These are phyloP conservation scores for Electrona antarctica DNA, from an alignment of 2,113 vertebrate genomes.

Conservation along the genomic window DNA sequence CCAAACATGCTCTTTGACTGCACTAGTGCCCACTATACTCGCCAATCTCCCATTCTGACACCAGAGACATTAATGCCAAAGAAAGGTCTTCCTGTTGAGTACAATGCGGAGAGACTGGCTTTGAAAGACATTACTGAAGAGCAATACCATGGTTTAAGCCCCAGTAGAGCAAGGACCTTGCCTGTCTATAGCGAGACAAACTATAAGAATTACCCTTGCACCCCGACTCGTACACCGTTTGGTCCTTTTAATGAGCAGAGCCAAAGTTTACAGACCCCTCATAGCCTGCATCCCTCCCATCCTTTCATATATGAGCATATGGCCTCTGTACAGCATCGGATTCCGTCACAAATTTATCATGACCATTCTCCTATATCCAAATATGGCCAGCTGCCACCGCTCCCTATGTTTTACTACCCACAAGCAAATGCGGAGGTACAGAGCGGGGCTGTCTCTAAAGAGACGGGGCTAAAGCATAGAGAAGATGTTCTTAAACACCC, in stretches of 20 bases:
- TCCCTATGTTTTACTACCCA: constrained; percentile 76
- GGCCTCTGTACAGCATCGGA: constrained; percentile 60
- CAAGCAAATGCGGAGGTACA: constrained; percentile 74
- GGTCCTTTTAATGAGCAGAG: constrained; percentile 69
- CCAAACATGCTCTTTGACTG: constrained; percentile 66
- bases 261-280: constrained; percentile 65
- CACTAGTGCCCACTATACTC: constrained; percentile 48
- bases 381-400: constrained; percentile 75
- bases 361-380: constrained; percentile 66
- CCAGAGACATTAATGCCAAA: constrained; percentile 52
- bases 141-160: constrained; percentile 46
- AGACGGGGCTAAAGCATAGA: constrained; percentile 43
- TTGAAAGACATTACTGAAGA: constrained; percentile 67
- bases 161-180: constrained; percentile 49
- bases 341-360: constrained; percentile 63
- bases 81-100: constrained; percentile 57
- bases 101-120: constrained; percentile 31
- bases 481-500: constrained; percentile 61
- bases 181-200: constrained; percentile 66
- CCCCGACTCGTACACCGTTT: constrained; percentile 58
- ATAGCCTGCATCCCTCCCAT: constrained; percentile 58
- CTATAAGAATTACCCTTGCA: constrained; percentile 64
- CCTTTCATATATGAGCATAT: constrained; percentile 68
- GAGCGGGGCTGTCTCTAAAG: constrained; percentile 61
- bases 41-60: constrained; percentile 50